Evolutionary conservation across 2,888 invertebrate genomes (phyloP), one percentile per base, ranked within the genome.

Genomic region (Melikaiella ostensackeni): DNA sequence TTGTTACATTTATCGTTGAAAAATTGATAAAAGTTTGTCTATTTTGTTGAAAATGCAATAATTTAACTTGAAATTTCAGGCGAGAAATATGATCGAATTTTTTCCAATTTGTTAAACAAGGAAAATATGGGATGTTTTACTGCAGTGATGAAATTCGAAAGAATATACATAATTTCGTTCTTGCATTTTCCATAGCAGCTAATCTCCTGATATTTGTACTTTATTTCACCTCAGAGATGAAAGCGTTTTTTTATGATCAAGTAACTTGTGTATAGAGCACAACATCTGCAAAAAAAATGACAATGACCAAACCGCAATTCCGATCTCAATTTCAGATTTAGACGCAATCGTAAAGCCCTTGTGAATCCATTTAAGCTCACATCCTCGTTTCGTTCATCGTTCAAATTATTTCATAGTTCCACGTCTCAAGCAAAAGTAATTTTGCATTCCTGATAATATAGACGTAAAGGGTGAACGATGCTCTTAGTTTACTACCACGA

Each of bases 401-500:
- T 55, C 75, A 77, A 79, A 84, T 84, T 82, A 84, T 83, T 84
- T 83, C 79, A 79, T 80, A 79, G 81, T 83, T 82, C 79, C 76
- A 13, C 80, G 82, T 82, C 75, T 78, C 75, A 75, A 78, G 83
- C 79, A 84, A 83, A 83, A 86, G 86, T 85, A 87, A 86, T 86
- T 85, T 85, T 82, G 84, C 82, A 81, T 77, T 70, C 73, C 79
- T 50, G 75, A 78, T 55, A 77, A 78, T 76, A 77, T 77, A 81
- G 24, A 27, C 13, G 9, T 59, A 16, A 27, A 27, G 21, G 16
- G 59, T 79, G 81, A 81, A 82, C 80, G 83, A 84, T 84, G 86
- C 86, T 86, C 84, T 86, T 85, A 85, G 84, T 86, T 87, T 86
- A 86, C 86, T 87, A 86, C 84, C 82, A 80, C 75, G 79, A 83